Conservation (phyloP, 2,797 vertebrate genomes). For the Rhinichthys osculus region DNA sequence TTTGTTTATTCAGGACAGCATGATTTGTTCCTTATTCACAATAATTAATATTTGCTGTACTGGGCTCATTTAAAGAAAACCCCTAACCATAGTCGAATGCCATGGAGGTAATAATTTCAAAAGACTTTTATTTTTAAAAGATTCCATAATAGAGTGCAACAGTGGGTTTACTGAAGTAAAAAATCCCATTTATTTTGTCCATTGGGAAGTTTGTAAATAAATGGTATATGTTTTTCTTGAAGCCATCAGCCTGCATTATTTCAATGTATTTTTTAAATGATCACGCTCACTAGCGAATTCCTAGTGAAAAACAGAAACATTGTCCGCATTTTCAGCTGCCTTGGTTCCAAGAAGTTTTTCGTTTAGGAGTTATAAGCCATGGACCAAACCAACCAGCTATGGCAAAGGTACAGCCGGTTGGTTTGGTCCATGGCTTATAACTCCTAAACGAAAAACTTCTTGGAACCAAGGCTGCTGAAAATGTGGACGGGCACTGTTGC, state of each 20-base stretch:
- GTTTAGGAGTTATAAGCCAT: no score
- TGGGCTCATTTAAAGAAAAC: background rate
- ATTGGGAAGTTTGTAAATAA: background rate
- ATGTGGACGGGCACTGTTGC: background rate
- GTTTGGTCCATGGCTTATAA: background rate
- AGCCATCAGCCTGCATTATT: background rate
- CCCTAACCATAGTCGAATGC: background rate
- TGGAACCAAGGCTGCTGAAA: background rate
- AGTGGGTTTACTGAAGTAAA: background rate
- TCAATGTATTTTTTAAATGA: background rate
- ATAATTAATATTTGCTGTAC: background rate
- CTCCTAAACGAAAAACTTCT: background rate
- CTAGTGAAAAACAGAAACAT: background rate
- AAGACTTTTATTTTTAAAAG: background rate
- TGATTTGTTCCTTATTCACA: background rate
- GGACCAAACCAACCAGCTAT: no score
- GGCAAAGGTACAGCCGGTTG: background rate
- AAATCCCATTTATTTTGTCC: background rate
- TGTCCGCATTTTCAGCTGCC: no score
- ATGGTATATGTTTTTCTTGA: background rate
- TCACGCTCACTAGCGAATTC: background rate
- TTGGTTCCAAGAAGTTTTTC: no score
- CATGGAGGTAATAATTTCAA: background rate
- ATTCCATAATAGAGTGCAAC: background rate
- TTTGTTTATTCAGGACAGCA: background rate